Conservation (phyloP, 2,113 vertebrate species). For the Condylura cristata region DNA sequence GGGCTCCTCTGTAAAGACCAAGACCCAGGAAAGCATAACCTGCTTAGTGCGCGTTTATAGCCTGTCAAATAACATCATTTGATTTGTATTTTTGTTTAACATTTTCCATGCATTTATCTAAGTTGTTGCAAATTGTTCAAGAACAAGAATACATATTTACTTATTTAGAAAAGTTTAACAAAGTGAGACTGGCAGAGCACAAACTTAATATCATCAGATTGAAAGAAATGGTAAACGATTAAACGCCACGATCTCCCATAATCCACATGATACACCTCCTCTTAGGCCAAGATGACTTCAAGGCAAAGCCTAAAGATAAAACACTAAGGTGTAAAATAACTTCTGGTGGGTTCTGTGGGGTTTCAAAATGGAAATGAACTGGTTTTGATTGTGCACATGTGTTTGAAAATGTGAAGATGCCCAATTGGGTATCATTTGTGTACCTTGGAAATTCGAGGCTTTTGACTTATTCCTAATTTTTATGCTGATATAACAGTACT, state of each 20-base stretch:
- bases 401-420: not conserved
- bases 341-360: not conserved
- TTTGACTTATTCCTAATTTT: not conserved
- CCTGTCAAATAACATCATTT: not conserved
- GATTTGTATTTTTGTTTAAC: not conserved
- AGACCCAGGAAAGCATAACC: not conserved
- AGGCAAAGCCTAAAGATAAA: slow-evolving; percentile 34
- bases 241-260: not conserved
- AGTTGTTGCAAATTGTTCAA: not conserved
- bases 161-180: not conserved
- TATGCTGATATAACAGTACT: not conserved
- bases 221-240: not conserved
- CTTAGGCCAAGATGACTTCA: not conserved
- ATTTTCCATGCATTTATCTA: not conserved
- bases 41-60: not conserved
- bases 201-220: not conserved
- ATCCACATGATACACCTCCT: not conserved
- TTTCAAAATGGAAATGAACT: not conserved
- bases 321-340: not conserved
- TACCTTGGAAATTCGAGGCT: not conserved
- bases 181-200: not conserved
- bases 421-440: not conserved
- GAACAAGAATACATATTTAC: not conserved
- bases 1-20: not conserved
- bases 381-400: not conserved